Percentiles rank a stretch among this genome's conserved stretches.
Conservation (phyloP, 2,888 invertebrate genomes). For the Leptinotarsa rubiginosa region DNA sequence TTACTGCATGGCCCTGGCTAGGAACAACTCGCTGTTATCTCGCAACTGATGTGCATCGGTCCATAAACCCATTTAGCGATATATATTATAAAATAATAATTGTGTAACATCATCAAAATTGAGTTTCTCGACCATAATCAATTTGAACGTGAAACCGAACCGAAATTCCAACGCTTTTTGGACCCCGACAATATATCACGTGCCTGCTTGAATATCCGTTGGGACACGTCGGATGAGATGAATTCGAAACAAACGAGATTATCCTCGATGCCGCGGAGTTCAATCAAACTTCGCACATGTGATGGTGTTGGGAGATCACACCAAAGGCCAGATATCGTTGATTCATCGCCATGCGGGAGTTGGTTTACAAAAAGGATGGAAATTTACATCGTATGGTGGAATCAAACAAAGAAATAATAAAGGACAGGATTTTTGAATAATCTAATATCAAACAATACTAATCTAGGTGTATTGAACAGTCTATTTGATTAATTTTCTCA, state of each 20-base stretch:
- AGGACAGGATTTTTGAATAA: background rate
- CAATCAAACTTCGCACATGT: conserved; percentile 5
- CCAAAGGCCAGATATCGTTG: background rate
- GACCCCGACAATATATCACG: background rate
- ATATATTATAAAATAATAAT: background rate
- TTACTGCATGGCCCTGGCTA: background rate
- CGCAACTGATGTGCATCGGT: background rate
- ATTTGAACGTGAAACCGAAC: background rate
- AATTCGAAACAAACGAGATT: conserved; percentile 9
- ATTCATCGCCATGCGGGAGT: background rate
- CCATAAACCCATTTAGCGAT: background rate
- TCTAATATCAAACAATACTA: no score
- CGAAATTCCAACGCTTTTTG: background rate
- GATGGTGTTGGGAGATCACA: background rate
- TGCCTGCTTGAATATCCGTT: background rate
- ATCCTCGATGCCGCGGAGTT: background rate
- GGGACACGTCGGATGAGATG: background rate
- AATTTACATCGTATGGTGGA: background rate
- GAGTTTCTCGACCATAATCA: background rate
- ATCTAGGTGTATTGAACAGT: no score
- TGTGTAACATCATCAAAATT: background rate
- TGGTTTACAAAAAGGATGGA: background rate
- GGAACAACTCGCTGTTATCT: background rate
- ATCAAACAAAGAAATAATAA: background rate
- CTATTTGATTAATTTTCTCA: no score